A percentile compares a stretch with the other conserved stretches of the same genome.
Evolutionary conservation across 2,113 vertebrate species (phyloP).

Genomic region (Hippocampus guttulatus): DNA sequence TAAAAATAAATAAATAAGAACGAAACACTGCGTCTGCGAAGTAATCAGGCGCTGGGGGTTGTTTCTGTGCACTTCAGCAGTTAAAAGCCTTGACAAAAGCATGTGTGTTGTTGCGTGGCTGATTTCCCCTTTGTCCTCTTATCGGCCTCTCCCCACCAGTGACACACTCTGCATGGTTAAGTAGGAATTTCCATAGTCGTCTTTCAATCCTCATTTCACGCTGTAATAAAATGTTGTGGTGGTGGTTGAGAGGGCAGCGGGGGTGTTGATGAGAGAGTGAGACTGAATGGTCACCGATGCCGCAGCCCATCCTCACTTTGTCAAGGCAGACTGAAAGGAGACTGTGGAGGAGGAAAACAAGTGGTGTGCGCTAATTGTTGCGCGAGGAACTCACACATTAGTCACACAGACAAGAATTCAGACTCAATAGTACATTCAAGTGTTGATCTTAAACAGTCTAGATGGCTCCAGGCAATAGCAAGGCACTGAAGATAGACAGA

Average conservation of each 20-base stretch:
- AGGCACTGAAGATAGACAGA: too few relatives aligned
- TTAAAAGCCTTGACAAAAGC: constrained; percentile 39
- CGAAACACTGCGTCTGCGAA: constrained; percentile 27
- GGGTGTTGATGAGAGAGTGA: constrained; percentile 65
- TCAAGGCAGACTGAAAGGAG: constrained; percentile 37
- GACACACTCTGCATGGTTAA: constrained; percentile 78
- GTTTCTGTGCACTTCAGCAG: constrained; percentile 39
- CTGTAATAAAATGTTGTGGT: constrained; percentile 79
- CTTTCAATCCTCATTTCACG: constrained; percentile 86
- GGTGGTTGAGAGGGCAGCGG: constrained; percentile 76
- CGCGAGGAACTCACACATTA: constrained; percentile 13
- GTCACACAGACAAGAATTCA: not conserved
- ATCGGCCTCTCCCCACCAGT: constrained; percentile 57
- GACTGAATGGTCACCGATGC: constrained; percentile 72
- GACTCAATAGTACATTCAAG: too few relatives aligned
- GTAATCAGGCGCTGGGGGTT: constrained; percentile 43
- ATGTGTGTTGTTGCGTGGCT: constrained; percentile 44
- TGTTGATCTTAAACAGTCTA: too few relatives aligned
- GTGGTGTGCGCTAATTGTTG: constrained; percentile 4
- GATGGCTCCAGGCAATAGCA: too few relatives aligned
- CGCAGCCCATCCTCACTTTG: constrained; percentile 67
- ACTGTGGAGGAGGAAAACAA: not conserved
- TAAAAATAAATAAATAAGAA: not conserved
- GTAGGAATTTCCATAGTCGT: constrained; percentile 69
- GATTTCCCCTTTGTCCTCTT: constrained; percentile 70